phyloP scores from a whole-genome alignment of 2,888 invertebrate species.

The Lycaena phlaeas region DNA sequence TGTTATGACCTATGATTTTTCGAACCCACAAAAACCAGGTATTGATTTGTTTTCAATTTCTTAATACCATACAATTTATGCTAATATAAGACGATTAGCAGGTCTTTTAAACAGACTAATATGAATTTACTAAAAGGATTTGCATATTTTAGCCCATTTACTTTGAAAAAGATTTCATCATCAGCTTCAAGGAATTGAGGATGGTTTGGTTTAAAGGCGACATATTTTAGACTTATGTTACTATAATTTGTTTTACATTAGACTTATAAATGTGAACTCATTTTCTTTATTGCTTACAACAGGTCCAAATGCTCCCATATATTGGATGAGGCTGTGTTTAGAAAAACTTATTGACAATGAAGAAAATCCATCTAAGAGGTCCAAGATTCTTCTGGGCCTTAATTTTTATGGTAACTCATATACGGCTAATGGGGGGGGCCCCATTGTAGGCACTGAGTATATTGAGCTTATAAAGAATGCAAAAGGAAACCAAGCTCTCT shows the following conservation, averaged over 20 bases:
- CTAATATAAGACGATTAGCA: no score
- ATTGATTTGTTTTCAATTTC: constrained; percentile 17
- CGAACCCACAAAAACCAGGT: constrained; percentile 86
- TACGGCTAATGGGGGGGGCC: constrained; percentile 84
- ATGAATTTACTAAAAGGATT: no score
- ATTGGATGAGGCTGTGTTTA: constrained; percentile 86
- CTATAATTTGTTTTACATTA: no score
- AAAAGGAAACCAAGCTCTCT: constrained; percentile 79
- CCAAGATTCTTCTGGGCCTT: constrained; percentile 88
- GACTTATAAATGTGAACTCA: no score
- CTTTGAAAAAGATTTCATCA: no score
- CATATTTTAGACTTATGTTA: no score
- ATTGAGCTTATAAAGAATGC: constrained; percentile 81
- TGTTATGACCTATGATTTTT: constrained; percentile 97
- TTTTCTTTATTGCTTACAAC: no score
- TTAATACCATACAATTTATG: no score
- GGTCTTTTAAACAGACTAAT: no score
- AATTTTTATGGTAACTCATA: constrained; percentile 96
- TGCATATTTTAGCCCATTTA: no score
- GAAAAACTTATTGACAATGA: constrained; percentile 79
- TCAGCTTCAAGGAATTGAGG: no score
- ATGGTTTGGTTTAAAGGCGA: no score
- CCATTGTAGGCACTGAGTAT: constrained; percentile 86
- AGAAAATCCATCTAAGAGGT: constrained; percentile 70
- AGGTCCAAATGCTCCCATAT: constrained; percentile 91